Conservation (phyloP, 2,113 vertebrate genomes). For the Psilopogon haemacephalus region DNA sequence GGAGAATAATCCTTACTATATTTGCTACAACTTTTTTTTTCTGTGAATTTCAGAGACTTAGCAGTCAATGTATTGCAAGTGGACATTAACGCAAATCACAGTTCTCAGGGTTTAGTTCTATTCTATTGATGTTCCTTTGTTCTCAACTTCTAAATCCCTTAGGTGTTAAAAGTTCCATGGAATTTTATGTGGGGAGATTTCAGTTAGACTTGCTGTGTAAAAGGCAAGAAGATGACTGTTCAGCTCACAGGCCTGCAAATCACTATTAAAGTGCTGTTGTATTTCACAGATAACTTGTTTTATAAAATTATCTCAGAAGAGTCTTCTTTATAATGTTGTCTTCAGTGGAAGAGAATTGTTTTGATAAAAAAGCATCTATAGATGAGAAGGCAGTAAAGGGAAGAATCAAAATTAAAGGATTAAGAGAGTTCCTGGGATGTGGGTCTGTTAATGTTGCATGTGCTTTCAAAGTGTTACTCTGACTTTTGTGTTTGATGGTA, state of each 20-base stretch:
- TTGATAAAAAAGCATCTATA: background rate
- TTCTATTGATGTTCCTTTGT: background rate
- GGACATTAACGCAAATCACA: conserved; percentile 11
- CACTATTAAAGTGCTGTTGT: background rate
- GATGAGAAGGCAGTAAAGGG: background rate
- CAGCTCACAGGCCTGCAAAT: background rate
- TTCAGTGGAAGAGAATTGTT: background rate
- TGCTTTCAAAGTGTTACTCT: background rate
- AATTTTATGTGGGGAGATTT: conserved; percentile 3
- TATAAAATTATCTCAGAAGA: background rate
- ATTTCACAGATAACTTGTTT: conserved; percentile 2
- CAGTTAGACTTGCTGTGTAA: background rate
- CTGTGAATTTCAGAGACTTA: background rate
- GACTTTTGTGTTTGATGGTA: background rate
- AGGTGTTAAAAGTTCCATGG: background rate
- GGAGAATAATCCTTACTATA: background rate
- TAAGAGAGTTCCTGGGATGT: background rate
- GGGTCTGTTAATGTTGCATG: background rate
- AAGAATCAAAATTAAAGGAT: background rate
- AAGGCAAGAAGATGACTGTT: background rate
- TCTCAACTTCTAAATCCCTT: background rate
- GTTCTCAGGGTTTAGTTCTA: background rate
- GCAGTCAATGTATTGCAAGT: background rate
- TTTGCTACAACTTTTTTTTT: conserved; percentile 8
- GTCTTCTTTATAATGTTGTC: background rate